Evolutionary conservation across 2,888 invertebrate species (phyloP).

Genomic region (Aphelenchoides bicaudatus): DNA sequence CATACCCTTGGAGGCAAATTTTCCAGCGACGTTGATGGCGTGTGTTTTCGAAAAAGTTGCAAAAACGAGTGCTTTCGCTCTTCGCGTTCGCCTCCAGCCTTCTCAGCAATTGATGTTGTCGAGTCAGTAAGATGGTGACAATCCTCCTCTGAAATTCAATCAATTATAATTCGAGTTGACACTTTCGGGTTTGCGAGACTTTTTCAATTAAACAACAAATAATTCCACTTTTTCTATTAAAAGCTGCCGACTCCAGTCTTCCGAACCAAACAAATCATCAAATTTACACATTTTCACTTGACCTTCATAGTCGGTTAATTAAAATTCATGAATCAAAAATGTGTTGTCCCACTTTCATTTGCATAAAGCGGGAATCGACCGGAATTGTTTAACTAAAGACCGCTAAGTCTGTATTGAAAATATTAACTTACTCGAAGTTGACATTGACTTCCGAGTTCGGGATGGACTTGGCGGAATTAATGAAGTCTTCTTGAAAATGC

Average conservation of each 20-base stretch:
- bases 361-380: not conserved
- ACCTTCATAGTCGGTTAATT: not conserved
- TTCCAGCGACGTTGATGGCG: constrained; percentile 1
- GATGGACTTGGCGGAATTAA: constrained; percentile 2
- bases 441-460: constrained; percentile 4
- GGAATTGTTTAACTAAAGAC: not conserved
- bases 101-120: constrained; percentile 4
- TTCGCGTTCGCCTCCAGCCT: not conserved
- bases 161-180: too few species aligned
- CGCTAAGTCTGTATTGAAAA: not conserved
- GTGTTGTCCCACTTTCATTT: constrained; percentile 2
- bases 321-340: constrained; percentile 3
- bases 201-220: too few species aligned
- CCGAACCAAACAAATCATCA: too few species aligned
- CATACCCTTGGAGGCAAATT: constrained; percentile 1
- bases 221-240: too few species aligned
- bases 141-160: constrained; percentile 5
- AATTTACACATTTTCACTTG: too few species aligned
- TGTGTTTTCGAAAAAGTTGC: constrained; percentile 1
- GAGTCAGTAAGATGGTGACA: constrained; percentile 1
- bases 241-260: too few species aligned
- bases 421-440: constrained; percentile 7
- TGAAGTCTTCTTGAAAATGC: constrained; percentile 7
- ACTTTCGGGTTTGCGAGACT: too few species aligned
- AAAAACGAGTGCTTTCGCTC: constrained; percentile 10